These are phyloP conservation scores for Psophia crepitans DNA, from an alignment of 2,113 vertebrate genomes.

Conservation along the genomic window DNA sequence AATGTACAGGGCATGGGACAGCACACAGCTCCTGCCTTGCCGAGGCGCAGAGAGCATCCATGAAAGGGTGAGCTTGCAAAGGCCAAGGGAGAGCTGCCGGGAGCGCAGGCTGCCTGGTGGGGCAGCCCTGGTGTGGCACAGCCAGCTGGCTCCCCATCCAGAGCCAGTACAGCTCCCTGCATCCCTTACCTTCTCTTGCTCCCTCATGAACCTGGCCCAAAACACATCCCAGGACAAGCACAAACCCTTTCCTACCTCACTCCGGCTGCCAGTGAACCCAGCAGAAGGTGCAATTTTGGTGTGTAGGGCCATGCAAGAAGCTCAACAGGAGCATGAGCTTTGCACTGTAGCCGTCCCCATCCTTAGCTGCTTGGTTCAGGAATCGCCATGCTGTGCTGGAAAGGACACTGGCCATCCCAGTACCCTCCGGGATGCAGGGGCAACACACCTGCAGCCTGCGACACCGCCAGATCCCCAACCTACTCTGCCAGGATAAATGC, in stretches of 20 bases:
- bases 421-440: not conserved
- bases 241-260: not conserved
- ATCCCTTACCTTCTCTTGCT: not conserved
- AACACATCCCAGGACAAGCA: not conserved
- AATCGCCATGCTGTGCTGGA: accelerated
- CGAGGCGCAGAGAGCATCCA: not conserved
- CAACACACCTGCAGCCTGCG: not conserved
- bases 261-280: not conserved
- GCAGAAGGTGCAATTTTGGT: not conserved
- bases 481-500: not conserved
- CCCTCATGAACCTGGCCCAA: not conserved
- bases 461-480: not conserved
- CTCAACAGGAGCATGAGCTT: accelerated
- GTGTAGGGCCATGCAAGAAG: not conserved
- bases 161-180: not conserved
- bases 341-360: not conserved
- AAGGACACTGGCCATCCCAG: not conserved
- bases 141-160: not conserved
- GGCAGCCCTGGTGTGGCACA: not conserved
- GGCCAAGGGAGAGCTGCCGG: not conserved
- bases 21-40: not conserved
- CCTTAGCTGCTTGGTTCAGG: accelerated
- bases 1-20: not conserved
- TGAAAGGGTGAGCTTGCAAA: not conserved
- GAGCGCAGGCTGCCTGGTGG: not conserved